Evolutionary conservation across 2,113 vertebrate species (phyloP).

Genomic region (Raja brachyura): DNA sequence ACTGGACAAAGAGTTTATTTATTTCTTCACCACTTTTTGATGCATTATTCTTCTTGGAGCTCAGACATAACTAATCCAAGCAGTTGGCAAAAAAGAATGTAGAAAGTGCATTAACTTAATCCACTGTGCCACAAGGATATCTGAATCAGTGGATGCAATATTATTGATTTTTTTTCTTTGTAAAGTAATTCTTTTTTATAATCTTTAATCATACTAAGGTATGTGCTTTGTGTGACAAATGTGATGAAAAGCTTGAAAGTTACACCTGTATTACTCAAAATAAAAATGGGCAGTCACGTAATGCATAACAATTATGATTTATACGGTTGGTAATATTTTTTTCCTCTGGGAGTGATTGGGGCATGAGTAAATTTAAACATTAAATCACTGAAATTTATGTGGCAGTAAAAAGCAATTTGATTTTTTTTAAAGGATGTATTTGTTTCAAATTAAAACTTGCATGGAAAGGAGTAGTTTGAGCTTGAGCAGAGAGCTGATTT

Average conservation of each 20-base stretch:
- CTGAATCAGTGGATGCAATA: background rate
- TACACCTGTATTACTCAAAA: background rate
- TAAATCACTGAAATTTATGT: too few species aligned
- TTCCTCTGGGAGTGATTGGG: background rate
- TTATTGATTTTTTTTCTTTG: background rate
- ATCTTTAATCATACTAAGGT: background rate
- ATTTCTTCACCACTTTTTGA: background rate
- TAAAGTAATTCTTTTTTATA: background rate
- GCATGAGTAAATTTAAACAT: background rate
- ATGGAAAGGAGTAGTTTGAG: background rate
- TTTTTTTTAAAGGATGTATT: too few species aligned
- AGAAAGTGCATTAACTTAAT: background rate
- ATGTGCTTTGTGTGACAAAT: background rate
- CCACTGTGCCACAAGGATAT: background rate
- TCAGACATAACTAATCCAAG: background rate
- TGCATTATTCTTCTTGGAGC: background rate
- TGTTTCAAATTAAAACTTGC: background rate
- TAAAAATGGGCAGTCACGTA: background rate
- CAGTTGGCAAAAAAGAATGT: background rate
- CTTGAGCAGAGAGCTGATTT: too few species aligned
- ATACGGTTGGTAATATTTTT: background rate
- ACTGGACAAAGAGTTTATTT: background rate
- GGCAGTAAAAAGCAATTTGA: too few species aligned
- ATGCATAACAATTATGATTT: background rate
- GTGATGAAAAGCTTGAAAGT: background rate